Conservation (phyloP, 1,140 invertebrate species). For the Rhagoletis zephyria region DNA sequence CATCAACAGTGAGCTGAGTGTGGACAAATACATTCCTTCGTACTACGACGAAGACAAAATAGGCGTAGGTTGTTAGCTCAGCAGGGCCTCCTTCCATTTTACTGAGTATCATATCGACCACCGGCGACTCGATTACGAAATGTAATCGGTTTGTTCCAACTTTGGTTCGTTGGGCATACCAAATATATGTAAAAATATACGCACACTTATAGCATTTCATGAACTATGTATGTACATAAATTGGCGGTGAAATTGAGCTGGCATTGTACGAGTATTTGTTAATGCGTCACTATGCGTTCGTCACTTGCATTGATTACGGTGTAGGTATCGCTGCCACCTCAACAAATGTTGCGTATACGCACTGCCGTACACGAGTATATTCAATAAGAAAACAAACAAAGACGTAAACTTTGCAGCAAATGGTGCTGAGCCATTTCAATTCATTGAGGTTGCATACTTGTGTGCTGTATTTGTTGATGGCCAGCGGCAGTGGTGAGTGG, state of each 20-base stretch:
- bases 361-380: not conserved
- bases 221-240: not conserved
- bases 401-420: not conserved
- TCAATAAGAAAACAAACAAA: constrained; percentile 37
- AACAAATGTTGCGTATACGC: constrained; percentile 32
- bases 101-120: too few relatives aligned
- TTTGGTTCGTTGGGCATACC: not conserved
- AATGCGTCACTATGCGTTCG: not conserved
- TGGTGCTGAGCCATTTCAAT: not conserved
- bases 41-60: too few relatives aligned
- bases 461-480: not conserved
- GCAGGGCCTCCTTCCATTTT: too few relatives aligned
- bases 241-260: constrained; percentile 12
- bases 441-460: not conserved
- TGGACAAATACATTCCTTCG: too few relatives aligned
- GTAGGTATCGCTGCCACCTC: not conserved
- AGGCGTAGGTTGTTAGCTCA: too few relatives aligned
- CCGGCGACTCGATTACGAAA: too few relatives aligned
- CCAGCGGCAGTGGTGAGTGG: not conserved
- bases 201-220: too few relatives aligned
- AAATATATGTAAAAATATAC: not conserved
- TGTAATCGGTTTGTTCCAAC: not conserved
- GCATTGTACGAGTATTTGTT: constrained; percentile 3
- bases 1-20: too few relatives aligned
- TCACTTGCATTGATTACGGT: constrained; percentile 27